phyloP scores from a whole-genome alignment of 2,888 invertebrate species.

The Acanthoscelides obtectus region DNA sequence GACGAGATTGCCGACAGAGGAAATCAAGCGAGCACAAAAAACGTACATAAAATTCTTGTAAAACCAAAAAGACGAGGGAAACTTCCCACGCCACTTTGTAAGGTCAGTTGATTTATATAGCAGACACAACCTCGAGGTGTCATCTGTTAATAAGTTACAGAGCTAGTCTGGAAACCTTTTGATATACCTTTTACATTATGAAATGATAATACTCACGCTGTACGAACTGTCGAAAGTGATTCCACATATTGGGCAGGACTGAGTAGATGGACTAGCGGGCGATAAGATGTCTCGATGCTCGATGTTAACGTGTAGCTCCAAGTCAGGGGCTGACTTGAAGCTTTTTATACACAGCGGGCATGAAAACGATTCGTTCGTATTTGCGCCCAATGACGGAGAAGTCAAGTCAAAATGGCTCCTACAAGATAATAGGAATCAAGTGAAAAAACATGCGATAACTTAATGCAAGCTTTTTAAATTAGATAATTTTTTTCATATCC shows the following conservation, averaged over 20 bases:
- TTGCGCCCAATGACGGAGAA: slow-evolving; percentile 59
- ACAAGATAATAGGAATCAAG: slow-evolving; percentile 12
- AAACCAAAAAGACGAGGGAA: no score
- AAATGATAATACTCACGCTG: slow-evolving; percentile 41
- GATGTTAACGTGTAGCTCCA: slow-evolving; percentile 81
- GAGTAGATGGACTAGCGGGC: slow-evolving; percentile 49
- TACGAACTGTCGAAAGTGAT: slow-evolving; percentile 49
- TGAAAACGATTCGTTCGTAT: slow-evolving; percentile 56
- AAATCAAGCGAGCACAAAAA: no score
- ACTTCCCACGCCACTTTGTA: no score
- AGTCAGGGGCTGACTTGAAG: slow-evolving; percentile 69
- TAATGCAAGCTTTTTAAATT: slow-evolving; percentile 1
- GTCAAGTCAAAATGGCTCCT: slow-evolving; percentile 78
- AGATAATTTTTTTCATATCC: slow-evolving; percentile 7
- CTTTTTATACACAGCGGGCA: slow-evolving; percentile 76
- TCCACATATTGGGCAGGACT: slow-evolving; percentile 49
- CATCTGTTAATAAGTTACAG: no score
- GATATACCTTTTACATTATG: no score
- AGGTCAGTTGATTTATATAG: no score
- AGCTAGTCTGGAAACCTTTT: no score
- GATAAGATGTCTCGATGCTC: slow-evolving; percentile 79
- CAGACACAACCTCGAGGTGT: no score
- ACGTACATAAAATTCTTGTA: no score
- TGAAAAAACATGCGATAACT: background rate
- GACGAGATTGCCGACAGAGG: no score